phyloP scores from a whole-genome alignment of 2,113 vertebrate species.

The Eretmochelys imbricata region DNA sequence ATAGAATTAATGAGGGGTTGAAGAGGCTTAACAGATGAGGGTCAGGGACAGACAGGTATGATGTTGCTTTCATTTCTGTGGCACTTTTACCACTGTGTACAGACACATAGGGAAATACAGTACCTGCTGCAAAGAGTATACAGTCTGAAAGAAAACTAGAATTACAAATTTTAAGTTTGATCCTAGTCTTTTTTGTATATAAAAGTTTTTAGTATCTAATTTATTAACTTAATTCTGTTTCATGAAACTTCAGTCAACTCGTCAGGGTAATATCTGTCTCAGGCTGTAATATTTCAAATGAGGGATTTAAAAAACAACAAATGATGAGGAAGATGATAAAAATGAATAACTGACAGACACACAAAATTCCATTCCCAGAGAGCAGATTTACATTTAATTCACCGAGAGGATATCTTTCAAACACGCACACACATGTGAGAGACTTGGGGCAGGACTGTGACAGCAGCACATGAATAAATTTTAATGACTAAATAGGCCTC shows the following conservation, averaged over 20 bases:
- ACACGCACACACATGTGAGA: background rate
- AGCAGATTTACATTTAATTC: background rate
- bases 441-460: background rate
- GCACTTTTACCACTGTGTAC: too few relatives aligned
- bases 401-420: background rate
- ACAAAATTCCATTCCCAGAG: background rate
- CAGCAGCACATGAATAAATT: background rate
- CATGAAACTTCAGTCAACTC: rapidly evolving
- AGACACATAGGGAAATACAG: too few relatives aligned
- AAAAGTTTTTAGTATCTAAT: too few relatives aligned
- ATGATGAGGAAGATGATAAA: too few relatives aligned
- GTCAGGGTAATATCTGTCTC: background rate
- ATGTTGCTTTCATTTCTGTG: too few relatives aligned
- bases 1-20: too few relatives aligned
- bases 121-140: background rate
- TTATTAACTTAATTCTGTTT: rapidly evolving
- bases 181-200: background rate
- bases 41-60: too few relatives aligned
- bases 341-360: too few relatives aligned
- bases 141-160: background rate
- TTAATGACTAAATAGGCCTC: background rate
- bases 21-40: too few relatives aligned
- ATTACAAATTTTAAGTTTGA: background rate
- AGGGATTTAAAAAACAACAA: background rate
- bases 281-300: rapidly evolving